These are phyloP conservation scores for Eidolon helvum DNA, from an alignment of 2,113 vertebrate species.

Conservation along the genomic window DNA sequence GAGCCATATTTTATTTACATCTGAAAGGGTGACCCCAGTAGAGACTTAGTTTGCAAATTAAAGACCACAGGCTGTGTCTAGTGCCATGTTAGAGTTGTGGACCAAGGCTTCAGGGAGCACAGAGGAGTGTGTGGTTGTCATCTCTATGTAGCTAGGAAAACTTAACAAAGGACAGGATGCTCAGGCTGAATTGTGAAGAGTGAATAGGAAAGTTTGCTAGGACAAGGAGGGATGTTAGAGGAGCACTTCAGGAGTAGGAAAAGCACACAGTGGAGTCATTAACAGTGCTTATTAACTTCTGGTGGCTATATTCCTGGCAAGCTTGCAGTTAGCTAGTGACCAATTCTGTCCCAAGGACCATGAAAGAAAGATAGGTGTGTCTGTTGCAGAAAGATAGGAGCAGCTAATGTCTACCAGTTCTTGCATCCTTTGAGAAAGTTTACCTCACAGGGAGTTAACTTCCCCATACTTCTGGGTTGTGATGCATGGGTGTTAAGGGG, in stretches of 20 bases:
- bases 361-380: background rate
- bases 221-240: background rate
- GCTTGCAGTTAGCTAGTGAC: background rate
- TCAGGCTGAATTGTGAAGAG: background rate
- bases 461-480: background rate
- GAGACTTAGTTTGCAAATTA: background rate
- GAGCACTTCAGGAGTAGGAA: background rate
- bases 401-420: background rate
- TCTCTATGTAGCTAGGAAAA: background rate
- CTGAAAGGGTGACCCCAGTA: background rate
- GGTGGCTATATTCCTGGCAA: background rate
- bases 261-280: background rate
- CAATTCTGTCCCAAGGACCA: background rate
- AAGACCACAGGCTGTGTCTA: background rate
- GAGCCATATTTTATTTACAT: background rate
- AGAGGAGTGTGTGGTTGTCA: background rate
- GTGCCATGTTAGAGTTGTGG: background rate
- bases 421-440: background rate
- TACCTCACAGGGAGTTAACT: background rate
- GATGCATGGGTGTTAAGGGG: background rate
- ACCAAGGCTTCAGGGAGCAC: background rate
- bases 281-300: background rate
- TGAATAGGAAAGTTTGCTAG: background rate
- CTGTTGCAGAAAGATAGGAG: background rate
- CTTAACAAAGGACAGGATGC: background rate